Base-by-base conservation (phyloP, 2,888 invertebrate species). In the Geotrupes spiniger region DNA sequence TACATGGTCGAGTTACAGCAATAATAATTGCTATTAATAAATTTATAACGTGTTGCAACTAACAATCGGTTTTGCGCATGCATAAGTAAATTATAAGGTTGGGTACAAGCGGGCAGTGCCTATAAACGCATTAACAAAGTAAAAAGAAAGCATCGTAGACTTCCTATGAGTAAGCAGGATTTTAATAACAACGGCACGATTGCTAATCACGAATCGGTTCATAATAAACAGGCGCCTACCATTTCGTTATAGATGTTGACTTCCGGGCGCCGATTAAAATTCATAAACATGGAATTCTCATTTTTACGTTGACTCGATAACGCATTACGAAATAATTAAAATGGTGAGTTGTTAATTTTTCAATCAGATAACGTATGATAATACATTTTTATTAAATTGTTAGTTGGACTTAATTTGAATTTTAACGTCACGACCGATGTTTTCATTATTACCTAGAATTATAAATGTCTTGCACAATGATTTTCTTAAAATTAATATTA, bases 271-370 rank as follows among this genome's bases (percentile, higher is more conserved):
- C 33, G 33, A 33, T 33, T 33, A 33, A 33, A 33, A 33, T 33
- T 33, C 33, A 33, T 33, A 33, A 33, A 33, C 33, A 33, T 14
- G 33, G 15, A 33, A 33, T 33, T 33, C 33, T 33, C 33, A 33
- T 33, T 33, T 15, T 33, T 15, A 33, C 15, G 14, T 33, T 6
- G 11, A 33, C 33, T 33, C 15, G 15, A 33, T 33, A 33, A 12
- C 33, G 33, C 33, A 33, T 33, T 33, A 33, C 15, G 14, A 15
- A 33, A 33, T 49, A 45, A 49, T 49, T 49, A 49, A 49, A 40
- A 44, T 16, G 29, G 44, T 49, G 49, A 49, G 45, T 36, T 49
- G 49, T 44, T 44, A 36, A 39, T 40, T 49, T 49, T 26, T 28
- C 11, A 17, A 47, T 47, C 47, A 42, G 47, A 42, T 47, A 47